Evolutionary conservation across 2,797 vertebrate species (phyloP).

Genomic region (Epinephelus malabaricus): DNA sequence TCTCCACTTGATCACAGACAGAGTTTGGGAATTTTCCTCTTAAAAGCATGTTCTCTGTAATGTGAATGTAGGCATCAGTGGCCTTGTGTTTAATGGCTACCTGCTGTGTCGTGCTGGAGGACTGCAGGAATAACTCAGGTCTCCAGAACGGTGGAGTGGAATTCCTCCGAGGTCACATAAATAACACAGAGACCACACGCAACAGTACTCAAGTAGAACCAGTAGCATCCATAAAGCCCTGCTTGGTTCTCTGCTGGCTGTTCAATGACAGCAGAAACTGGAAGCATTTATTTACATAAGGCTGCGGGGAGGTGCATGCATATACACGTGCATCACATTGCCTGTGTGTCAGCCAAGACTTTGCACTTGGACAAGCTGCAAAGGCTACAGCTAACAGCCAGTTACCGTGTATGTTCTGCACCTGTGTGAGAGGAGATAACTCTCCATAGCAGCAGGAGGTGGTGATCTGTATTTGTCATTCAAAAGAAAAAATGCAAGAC

Average conservation of each 20-base stretch:
- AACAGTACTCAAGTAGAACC: neutral
- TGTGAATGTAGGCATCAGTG: neutral
- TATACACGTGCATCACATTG: neutral
- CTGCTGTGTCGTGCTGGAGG: neutral
- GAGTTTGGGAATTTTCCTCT: neutral
- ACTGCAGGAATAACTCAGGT: neutral
- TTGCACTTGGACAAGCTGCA: too few relatives aligned
- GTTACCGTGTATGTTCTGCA: too few relatives aligned
- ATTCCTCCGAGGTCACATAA: constrained; percentile 23
- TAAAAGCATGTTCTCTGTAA: neutral
- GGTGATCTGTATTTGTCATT: too few relatives aligned
- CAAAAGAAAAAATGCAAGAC: too few relatives aligned
- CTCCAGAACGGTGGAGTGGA: neutral
- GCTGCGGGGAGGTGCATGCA: neutral
- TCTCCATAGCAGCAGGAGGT: too few relatives aligned
- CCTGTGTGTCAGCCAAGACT: too few relatives aligned
- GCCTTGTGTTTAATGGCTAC: neutral
- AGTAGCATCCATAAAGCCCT: neutral
- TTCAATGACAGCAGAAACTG: neutral
- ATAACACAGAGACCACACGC: constrained; percentile 7
- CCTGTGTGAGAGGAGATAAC: too few relatives aligned
- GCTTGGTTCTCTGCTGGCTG: neutral
- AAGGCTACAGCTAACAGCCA: too few relatives aligned
- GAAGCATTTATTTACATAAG: neutral
- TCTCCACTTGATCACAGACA: neutral